Base-by-base conservation (phyloP, 2,797 vertebrate genomes). In the Premnoplex brunnescens region DNA sequence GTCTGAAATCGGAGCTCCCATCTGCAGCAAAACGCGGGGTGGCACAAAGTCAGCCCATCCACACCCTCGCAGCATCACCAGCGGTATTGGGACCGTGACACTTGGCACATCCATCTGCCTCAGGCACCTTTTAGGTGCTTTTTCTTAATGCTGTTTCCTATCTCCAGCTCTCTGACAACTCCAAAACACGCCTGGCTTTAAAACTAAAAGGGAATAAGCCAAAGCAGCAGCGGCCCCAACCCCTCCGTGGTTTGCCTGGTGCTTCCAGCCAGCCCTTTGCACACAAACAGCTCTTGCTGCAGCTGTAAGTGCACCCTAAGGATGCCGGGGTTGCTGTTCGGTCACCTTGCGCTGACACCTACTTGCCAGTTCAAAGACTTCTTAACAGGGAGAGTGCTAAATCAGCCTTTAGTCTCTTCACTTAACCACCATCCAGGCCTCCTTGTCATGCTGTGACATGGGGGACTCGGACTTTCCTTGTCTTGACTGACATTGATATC, bases 401-500 rank as follows among this genome's bases (percentile, higher is more conserved):
- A 93, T 93, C 87, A 81, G 63, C 48, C 83, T 83, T 89, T 79
- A 7, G 16, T 55, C 6, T 27, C 86, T 26, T 43, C 94, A 9
- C 88, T 93, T 89, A 66, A 69, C 72, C 80, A 67, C 96, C 83
- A 51, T 6, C 37, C 84, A 84, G 94, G 71, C 85, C 80, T 72
- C 62, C 85, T 43, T 69, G 93, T 85, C 82, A 71, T 20, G 62
- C 96, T 36, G 85, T 95, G 91, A 86, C 60, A 39, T 32, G 51
- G 88, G 80, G 88, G 89, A 93, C 94, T 89, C n/a, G 62, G 94
- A 95, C 91, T 95, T 83, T 54, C 84, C 92, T 93, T 89, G 93
- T 95, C 93, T 93, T 96, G 96, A 91, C 95, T 95, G 97, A 97
- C 95, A 96, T 15, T 92, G 79, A 44, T 79, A 81, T 76, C 93